Conservation (phyloP, 2,113 vertebrate genomes). For the Ellobius talpinus region DNA sequence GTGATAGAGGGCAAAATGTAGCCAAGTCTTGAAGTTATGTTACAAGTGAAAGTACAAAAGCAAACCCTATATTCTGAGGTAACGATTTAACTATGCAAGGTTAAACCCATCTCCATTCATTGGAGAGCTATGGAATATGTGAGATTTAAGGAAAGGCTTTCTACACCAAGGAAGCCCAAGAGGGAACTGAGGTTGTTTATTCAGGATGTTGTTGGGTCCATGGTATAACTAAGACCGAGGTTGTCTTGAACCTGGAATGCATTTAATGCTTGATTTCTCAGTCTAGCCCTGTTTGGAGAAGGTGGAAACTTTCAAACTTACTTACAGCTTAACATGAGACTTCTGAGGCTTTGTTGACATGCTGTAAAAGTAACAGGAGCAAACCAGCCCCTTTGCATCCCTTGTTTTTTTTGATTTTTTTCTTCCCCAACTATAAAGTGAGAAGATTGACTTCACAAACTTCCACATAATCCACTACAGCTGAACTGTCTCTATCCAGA, state of each 20-base stretch:
- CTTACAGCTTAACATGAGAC: fast-evolving
- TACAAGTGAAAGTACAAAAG: not conserved
- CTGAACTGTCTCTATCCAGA: too few species aligned
- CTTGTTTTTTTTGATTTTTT: not conserved
- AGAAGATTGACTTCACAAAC: fast-evolving
- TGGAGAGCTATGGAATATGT: not conserved
- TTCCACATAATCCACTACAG: too few species aligned
- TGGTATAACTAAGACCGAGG: not conserved
- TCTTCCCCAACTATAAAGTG: too few species aligned
- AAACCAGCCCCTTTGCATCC: not conserved
- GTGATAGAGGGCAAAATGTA: not conserved
- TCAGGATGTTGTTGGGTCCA: not conserved
- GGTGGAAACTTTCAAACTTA: not conserved
- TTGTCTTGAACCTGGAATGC: not conserved
- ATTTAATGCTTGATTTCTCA: not conserved
- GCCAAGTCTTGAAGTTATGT: not conserved
- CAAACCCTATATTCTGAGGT: not conserved
- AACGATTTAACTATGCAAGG: not conserved
- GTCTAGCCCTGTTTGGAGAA: too few species aligned
- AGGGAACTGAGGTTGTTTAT: fast-evolving
- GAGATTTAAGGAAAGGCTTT: not conserved
- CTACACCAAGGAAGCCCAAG: not conserved
- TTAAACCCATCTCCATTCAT: not conserved
- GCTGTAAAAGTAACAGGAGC: too few species aligned
- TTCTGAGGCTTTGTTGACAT: not conserved